These are phyloP conservation scores for Lamellibrachia luymesi DNA, from an alignment of 1,140 invertebrate genomes.

Conservation along the genomic window DNA sequence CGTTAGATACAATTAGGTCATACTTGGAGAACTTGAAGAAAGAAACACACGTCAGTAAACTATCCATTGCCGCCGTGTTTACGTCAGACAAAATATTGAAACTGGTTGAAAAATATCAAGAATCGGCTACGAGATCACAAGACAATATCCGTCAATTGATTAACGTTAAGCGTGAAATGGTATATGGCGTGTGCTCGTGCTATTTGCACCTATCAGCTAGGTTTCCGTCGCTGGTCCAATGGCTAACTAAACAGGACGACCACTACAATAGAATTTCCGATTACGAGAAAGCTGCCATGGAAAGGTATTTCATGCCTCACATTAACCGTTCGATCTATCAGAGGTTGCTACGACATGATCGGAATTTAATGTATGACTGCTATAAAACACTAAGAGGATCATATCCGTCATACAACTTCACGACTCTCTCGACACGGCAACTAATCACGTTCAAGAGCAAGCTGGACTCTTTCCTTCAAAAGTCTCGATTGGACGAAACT, in stretches of 20 bases:
- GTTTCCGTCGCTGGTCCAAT: neutral
- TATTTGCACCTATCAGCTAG: neutral
- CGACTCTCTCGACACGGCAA: neutral
- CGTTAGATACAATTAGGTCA: neutral
- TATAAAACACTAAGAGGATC: neutral
- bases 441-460: neutral
- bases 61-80: neutral
- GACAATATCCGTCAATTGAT: neutral
- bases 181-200: neutral
- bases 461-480: neutral
- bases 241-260: neutral
- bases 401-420: neutral
- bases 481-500: neutral
- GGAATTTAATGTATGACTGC: neutral
- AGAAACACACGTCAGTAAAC: neutral
- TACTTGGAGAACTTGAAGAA: neutral
- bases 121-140: neutral
- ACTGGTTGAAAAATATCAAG: neutral
- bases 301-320: neutral
- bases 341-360: neutral
- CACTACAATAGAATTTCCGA: neutral
- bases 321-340: neutral
- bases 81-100: neutral
- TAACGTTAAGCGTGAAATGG: too few species aligned
- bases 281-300: too few species aligned